Base-by-base conservation (phyloP, 2,888 invertebrate genomes). In the Agrochola macilenta region DNA sequence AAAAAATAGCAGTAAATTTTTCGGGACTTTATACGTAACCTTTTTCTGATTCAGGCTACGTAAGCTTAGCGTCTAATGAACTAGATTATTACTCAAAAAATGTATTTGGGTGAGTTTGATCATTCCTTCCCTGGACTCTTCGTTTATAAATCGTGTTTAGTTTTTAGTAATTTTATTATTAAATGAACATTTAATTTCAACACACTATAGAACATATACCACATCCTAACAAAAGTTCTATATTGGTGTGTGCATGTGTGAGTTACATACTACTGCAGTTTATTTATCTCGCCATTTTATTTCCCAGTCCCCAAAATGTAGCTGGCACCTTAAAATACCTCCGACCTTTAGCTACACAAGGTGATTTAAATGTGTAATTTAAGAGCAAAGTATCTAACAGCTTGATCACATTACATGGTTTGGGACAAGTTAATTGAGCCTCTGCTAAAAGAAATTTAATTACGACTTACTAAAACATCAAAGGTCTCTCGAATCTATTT, bases 321-420 rank as follows among this genome's bases (percentile, higher is more conserved):
- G 23, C 57, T 39, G 17, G 11, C 39, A 26, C 23, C 35, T 43
- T 58, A 64, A 71, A 39, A 61, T 63, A 49, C 20, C 35, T 20
- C 8, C 43, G 14, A 69, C 63, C 26, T 52, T 75, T 58, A 23
- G 3, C n/a, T 63, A 43, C 20, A 65, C 3, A n/a, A 49, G 54
- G 49, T 61, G 69, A 14, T 52, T 52, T 74, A 70, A 30, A 61
- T 70, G 7, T 39, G 54, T 84, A 79, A 69, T 72, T 52, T 60
- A 64, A 71, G 69, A 76, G 49, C n/a, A 69, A 81, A 68, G 30
- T 57, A 74, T 61, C 43, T 30, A 30, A 74, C 66, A 60, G 30
- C 69, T 76, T 84, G 63, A 82, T 84, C 75, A 71, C 17, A 75
- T 79, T 66, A 84, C 68, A 57, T 43, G 54, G 23, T 64, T 83